Percentiles rank a stretch among this genome's conserved stretches.
Evolutionary conservation across 1,140 invertebrate species (phyloP).

Genomic region (Scaptomyza montana): DNA sequence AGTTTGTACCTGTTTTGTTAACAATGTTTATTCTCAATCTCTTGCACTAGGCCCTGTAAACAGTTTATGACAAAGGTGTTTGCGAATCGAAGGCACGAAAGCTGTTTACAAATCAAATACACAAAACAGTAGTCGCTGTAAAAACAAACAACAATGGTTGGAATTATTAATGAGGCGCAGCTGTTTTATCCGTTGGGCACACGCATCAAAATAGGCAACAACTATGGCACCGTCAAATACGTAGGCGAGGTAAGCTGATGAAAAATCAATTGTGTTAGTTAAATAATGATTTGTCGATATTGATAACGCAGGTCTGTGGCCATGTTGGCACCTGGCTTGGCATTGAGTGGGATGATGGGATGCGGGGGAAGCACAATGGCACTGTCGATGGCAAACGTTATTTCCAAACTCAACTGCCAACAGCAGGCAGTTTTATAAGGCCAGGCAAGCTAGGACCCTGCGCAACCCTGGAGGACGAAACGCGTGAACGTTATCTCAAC

Average conservation of each 20-base stretch:
- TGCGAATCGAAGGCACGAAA: not conserved
- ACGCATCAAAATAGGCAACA: constrained; percentile 76
- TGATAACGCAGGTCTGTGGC: constrained; percentile 84
- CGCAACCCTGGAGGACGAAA: constrained; percentile 88
- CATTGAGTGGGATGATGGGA: constrained; percentile 95
- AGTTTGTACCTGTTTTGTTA: not conserved
- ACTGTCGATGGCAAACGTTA: constrained; percentile 91
- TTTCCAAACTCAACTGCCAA: constrained; percentile 90
- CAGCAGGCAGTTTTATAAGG: constrained; percentile 93
- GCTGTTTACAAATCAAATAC: not conserved
- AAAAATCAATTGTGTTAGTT: not conserved
- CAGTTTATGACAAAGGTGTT: constrained; percentile 11
- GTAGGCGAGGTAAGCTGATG: constrained; percentile 79
- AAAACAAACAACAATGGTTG: constrained; percentile 69
- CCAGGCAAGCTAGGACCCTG: constrained; percentile 91
- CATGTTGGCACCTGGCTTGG: constrained; percentile 91
- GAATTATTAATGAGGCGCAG: constrained; percentile 78
- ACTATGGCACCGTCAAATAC: constrained; percentile 84
- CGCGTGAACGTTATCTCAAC: constrained; percentile 84
- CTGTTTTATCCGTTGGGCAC: constrained; percentile 79
- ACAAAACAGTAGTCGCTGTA: constrained; percentile 34
- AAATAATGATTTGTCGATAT: not conserved
- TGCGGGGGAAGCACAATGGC: constrained; percentile 95
- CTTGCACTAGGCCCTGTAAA: not conserved
- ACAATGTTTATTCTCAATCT: constrained; percentile 18